Conservation (phyloP, 2,888 invertebrate species). For the Bombylius major region DNA sequence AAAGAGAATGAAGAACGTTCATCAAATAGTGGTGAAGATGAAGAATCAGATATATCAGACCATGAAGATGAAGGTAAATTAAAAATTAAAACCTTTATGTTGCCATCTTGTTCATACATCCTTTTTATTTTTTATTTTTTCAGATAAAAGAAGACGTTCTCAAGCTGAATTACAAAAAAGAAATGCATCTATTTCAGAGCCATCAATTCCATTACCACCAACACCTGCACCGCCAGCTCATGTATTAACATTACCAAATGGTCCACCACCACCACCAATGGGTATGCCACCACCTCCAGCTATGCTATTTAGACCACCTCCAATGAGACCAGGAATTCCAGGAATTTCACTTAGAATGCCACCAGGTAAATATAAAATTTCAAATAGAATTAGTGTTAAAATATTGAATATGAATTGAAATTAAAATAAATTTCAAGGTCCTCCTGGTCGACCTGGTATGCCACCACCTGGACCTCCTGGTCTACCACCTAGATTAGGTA, state of each 20-base stretch:
- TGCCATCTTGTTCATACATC: too few relatives aligned
- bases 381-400: background rate
- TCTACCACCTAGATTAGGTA: constrained; percentile 42
- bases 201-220: constrained; percentile 19
- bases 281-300: constrained; percentile 38
- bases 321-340: constrained; percentile 40
- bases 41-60: constrained; percentile 16
- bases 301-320: constrained; percentile 46
- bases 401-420: background rate
- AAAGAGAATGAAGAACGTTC: constrained; percentile 24
- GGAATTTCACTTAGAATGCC: constrained; percentile 40
- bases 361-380: constrained; percentile 27
- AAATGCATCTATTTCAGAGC: background rate
- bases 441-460: constrained; percentile 43
- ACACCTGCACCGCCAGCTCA: constrained; percentile 23
- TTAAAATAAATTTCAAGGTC: constrained; percentile 28
- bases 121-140: background rate
- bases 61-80: constrained; percentile 12
- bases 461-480: constrained; percentile 51
- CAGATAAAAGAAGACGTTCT: too few relatives aligned
- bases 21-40: constrained; percentile 8
- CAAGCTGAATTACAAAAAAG: background rate
- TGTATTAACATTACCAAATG: constrained; percentile 32
- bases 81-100: too few relatives aligned
- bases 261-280: constrained; percentile 42